Conservation (phyloP, 1,140 invertebrate species). For the Helicoverpa armigera region DNA sequence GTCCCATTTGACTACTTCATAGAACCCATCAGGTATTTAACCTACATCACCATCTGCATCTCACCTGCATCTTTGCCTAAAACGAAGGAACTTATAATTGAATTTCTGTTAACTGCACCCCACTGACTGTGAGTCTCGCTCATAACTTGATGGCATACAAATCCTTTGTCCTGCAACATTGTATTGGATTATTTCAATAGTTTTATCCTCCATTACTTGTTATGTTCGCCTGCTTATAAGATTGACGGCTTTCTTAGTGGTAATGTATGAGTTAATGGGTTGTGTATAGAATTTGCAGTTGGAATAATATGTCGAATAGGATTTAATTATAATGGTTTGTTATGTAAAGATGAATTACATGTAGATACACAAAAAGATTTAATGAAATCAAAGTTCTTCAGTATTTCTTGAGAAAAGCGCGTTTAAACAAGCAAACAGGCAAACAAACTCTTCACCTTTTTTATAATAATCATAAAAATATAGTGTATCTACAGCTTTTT, state of each 20-base stretch:
- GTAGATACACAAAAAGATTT: background rate
- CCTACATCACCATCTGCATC: background rate
- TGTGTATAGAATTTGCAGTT: background rate
- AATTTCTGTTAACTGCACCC: slow-evolving; percentile 83
- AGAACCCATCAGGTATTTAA: background rate
- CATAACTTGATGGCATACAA: slow-evolving; percentile 72
- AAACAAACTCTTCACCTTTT: no score
- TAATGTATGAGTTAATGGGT: slow-evolving; percentile 12
- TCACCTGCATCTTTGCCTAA: slow-evolving; percentile 64
- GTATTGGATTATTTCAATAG: slow-evolving; percentile 54
- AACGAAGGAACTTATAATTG: slow-evolving; percentile 84
- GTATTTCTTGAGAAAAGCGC: no score
- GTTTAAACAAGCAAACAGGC: no score
- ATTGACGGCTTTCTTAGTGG: slow-evolving; percentile 20
- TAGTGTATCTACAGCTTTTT: no score
- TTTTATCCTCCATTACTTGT: slow-evolving; percentile 35
- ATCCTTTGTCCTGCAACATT: slow-evolving; percentile 67
- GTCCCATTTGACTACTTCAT: no score
- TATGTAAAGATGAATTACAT: background rate
- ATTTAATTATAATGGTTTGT: background rate
- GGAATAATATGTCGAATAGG: background rate
- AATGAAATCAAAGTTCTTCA: no score
- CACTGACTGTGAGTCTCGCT: slow-evolving; percentile 70
- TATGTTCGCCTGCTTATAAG: slow-evolving; percentile 33
- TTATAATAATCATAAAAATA: no score